Evolutionary conservation across 2,888 invertebrate genomes (phyloP), one percentile per base, ranked within the genome.

Genomic region (Nipponacmea schrenckii): DNA sequence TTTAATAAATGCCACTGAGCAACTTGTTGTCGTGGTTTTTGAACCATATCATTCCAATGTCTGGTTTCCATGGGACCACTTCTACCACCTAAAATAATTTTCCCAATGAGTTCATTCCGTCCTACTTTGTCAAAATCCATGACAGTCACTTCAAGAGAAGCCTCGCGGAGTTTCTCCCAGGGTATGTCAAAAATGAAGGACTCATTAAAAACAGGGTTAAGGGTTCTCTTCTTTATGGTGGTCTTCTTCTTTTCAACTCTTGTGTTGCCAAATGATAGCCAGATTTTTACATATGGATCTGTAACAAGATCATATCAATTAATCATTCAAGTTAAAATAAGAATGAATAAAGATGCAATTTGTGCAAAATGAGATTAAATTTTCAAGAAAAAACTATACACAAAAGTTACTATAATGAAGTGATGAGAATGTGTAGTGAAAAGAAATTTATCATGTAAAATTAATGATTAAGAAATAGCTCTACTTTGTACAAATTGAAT

Each of bases 261-360:
- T 85, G 96, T 96, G 88, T 96, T 96, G 50, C 96, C 96, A 86
- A 96, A 96, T 85, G 96, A 96, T 64, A 97, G 92, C 97, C 97
- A 97, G 17, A 97, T 95, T 90, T 97, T 97, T n/a, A 97, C 97
- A 90, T 97, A 97, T 0, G 97, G 97, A 93, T 97, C 97, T 97
- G 92, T 65, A 91, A 91, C 27, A 66, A 27, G 24, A 71, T 56
- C 24, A 56, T 20, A 56, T 24, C 5, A 12, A 56, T 24, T 56
- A 20, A 4, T 56, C n/a, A 20, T 20, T 1, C 12, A 20, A 56
- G 20, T 56, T 24, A 8, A 56, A 56, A 7, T 39, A 5, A 39
- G 39, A 10, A 8, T 39, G 10, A 39, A 39, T 5, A 7, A 39
- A 5, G 10, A 39, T 39, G 10, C 3, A 39, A 39, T 7, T 39